Percentiles rank a stretch among this genome's conserved stretches.
These are phyloP conservation scores for Spodoptera littoralis DNA, from an alignment of 2,888 invertebrate species.

Conservation along the genomic window DNA sequence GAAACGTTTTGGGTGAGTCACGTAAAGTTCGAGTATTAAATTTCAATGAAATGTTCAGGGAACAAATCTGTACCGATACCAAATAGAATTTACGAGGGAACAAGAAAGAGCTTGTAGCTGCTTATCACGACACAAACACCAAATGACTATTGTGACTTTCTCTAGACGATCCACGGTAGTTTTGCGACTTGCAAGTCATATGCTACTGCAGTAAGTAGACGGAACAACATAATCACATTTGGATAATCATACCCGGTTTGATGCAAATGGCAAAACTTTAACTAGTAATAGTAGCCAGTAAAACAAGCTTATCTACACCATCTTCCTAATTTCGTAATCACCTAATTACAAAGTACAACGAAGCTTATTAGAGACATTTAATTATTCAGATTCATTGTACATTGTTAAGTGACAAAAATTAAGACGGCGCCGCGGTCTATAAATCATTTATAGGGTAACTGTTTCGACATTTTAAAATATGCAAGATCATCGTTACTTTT, in stretches of 20 bases:
- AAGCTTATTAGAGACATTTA: conserved; percentile 64
- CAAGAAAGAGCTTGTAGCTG: conserved; percentile 74
- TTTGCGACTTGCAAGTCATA: conserved; percentile 52
- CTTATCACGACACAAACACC: conserved; percentile 71
- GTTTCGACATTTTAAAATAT: conserved; percentile 75
- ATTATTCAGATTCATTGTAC: conserved; percentile 77
- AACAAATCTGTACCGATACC: conserved; percentile 75
- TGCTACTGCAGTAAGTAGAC: conserved; percentile 40
- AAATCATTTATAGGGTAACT: conserved; percentile 85
- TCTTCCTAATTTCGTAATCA: conserved; percentile 58
- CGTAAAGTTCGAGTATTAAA: conserved; percentile 75
- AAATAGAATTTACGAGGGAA: conserved; percentile 78
- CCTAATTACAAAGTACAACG: conserved; percentile 53
- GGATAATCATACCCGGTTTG: conserved; percentile 40
- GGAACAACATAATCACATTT: conserved; percentile 50
- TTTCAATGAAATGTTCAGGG: conserved; percentile 77
- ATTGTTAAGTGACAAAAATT: conserved; percentile 80
- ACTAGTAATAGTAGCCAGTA: conserved; percentile 44
- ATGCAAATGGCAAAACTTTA: conserved; percentile 45
- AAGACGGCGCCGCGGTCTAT: conserved; percentile 76
- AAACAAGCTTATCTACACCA: conserved; percentile 45
- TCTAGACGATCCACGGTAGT: conserved; percentile 62
- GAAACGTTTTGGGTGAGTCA: conserved; percentile 76
- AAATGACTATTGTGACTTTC: conserved; percentile 73
- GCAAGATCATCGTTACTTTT: conserved; percentile 71